Evolutionary conservation across 2,888 invertebrate genomes (phyloP).

Genomic region (Hololepta plana): DNA sequence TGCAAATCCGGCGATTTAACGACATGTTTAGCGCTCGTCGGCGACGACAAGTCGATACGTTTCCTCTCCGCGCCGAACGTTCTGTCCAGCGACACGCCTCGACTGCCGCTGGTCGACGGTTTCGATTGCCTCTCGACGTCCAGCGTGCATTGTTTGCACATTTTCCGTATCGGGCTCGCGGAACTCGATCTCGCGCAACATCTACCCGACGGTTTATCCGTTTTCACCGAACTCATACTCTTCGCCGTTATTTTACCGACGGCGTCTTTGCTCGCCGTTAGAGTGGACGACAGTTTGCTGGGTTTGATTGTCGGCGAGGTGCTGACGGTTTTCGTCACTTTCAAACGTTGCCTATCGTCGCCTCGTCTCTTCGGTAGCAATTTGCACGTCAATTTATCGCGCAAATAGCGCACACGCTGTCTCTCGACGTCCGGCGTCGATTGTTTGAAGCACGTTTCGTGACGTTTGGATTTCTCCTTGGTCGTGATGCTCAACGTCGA

Average conservation of each 20-base stretch:
- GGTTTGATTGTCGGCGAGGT: slow-evolving; percentile 21
- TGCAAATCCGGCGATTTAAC: slow-evolving; percentile 35
- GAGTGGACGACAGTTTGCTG: slow-evolving; percentile 21
- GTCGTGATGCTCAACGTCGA: slow-evolving; percentile 33
- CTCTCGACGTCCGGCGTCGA: slow-evolving; percentile 6
- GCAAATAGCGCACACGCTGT: too few relatives aligned
- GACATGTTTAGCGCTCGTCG: slow-evolving; percentile 13
- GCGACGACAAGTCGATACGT: slow-evolving; percentile 26
- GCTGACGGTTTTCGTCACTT: slow-evolving; percentile 19
- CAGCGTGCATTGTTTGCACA: slow-evolving; percentile 8
- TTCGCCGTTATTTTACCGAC: slow-evolving; percentile 27
- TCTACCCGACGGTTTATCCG: slow-evolving; percentile 9
- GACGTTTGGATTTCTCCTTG: slow-evolving; percentile 18
- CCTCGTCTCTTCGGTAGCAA: slow-evolving; percentile 16
- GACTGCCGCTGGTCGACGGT: slow-evolving; percentile 8
- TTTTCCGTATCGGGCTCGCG: slow-evolving; percentile 9
- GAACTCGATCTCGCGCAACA: slow-evolving; percentile 9
- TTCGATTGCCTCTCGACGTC: slow-evolving; percentile 5
- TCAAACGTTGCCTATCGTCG: slow-evolving; percentile 12
- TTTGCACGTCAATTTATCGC: too few relatives aligned
- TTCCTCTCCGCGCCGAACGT: slow-evolving; percentile 36
- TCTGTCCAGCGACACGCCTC: slow-evolving; percentile 32
- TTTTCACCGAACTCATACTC: slow-evolving; percentile 25
- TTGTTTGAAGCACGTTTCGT: slow-evolving; percentile 27
- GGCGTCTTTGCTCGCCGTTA: slow-evolving; percentile 22